phyloP scores from a whole-genome alignment of 1,140 invertebrate genomes.

The Ericerus pela region DNA sequence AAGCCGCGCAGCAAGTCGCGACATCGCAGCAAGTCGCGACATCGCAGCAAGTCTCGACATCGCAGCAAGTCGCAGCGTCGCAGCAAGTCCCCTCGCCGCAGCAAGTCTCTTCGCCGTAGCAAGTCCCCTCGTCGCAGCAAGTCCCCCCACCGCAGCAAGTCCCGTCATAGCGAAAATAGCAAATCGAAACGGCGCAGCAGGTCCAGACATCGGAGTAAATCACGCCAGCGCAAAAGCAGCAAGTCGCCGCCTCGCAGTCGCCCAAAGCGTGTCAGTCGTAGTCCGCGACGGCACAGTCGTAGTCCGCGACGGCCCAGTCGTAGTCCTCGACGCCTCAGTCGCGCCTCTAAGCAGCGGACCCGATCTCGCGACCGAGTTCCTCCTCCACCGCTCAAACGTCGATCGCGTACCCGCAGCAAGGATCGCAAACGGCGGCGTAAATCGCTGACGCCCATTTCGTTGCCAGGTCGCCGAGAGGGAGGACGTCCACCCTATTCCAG shows the following conservation, averaged over 20 bases:
- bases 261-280: no score
- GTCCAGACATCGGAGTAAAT: neutral
- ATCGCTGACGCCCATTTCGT: constrained; percentile 34
- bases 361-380: constrained; percentile 17
- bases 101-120: neutral
- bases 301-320: neutral
- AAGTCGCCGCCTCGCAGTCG: no score
- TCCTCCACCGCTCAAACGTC: constrained; percentile 5
- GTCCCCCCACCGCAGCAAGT: neutral
- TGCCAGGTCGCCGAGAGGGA: constrained; percentile 24
- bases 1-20: no score
- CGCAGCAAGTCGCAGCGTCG: constrained; percentile 12
- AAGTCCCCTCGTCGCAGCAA: neutral
- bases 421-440: constrained; percentile 29
- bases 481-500: neutral
- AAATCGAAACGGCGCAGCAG: neutral
- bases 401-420: constrained; percentile 11
- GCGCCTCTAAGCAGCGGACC: neutral
- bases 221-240: neutral
- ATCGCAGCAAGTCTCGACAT: constrained; percentile 17
- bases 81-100: neutral
- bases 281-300: neutral
- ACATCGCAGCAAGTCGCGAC: constrained; percentile 21
- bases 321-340: no score
- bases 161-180: neutral